A percentile compares a stretch with the other conserved stretches of the same genome.
Conservation (phyloP, 2,797 vertebrate species). For the Chromobotia macracanthus region DNA sequence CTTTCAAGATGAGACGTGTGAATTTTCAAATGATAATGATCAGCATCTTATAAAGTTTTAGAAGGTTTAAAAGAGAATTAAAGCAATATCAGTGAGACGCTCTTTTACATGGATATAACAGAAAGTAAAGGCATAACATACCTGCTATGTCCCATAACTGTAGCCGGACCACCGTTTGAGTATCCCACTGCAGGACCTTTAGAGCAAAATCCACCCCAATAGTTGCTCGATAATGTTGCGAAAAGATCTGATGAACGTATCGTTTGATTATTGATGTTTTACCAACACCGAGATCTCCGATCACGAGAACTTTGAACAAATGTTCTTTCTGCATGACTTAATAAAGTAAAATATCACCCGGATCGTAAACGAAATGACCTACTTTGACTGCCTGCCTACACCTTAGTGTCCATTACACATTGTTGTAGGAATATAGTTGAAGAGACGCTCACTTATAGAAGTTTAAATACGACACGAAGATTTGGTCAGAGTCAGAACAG, state of each 20-base stretch:
- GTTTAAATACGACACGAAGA: not conserved
- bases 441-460: conserved; percentile 9
- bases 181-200: conserved; percentile 79
- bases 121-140: conserved; percentile 46
- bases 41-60: not conserved
- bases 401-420: conserved; percentile 17
- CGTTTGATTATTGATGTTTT: conserved; percentile 83
- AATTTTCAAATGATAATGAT: not conserved
- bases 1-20: not conserved
- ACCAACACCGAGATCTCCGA: conserved; percentile 82
- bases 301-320: conserved; percentile 80
- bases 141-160: conserved; percentile 85
- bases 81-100: not conserved
- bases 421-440: conserved; percentile 20
- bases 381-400: conserved; percentile 15
- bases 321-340: conserved; percentile 77
- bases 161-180: conserved; percentile 74
- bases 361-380: conserved; percentile 33
- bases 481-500: not conserved
- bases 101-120: not conserved
- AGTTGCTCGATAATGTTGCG: conserved; percentile 81
- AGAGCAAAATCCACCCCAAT: conserved; percentile 83
- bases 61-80: not conserved
- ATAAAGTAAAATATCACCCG: not conserved
- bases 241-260: conserved; percentile 82